These are phyloP conservation scores for Lochmaea crataegi DNA, from an alignment of 2,888 invertebrate species.

Conservation along the genomic window DNA sequence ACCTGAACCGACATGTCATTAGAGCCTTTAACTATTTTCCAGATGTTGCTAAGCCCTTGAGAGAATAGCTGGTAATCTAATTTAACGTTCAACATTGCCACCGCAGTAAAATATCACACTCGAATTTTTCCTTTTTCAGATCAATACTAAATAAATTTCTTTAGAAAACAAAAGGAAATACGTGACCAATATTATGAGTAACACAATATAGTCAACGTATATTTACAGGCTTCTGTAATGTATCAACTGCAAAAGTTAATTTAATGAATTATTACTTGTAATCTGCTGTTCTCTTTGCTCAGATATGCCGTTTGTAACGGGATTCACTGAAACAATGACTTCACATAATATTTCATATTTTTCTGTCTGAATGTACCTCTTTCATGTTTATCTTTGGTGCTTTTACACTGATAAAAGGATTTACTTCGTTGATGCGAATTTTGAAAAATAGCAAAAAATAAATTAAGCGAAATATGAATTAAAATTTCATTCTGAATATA, in stretches of 20 bases:
- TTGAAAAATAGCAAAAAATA: no score
- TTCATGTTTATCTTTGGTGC: background rate
- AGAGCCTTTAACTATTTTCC: background rate
- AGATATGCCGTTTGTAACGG: slow-evolving; percentile 1
- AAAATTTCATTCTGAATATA: no score
- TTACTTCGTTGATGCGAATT: background rate
- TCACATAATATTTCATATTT: slow-evolving; percentile 6
- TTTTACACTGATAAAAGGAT: background rate
- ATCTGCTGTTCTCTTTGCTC: slow-evolving; percentile 4
- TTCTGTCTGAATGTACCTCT: background rate
- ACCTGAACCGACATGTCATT: background rate
- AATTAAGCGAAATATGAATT: no score
- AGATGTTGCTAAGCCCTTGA: background rate
- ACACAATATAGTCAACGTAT: background rate
- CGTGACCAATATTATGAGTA: background rate
- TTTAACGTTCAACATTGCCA: background rate
- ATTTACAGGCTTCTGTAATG: background rate
- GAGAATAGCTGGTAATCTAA: background rate
- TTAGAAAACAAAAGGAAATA: background rate
- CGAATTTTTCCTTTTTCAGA: slow-evolving; percentile 2
- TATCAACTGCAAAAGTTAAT: slow-evolving; percentile 1
- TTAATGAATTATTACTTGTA: slow-evolving; percentile 8
- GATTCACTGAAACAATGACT: background rate
- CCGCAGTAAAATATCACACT: background rate
- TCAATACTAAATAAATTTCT: background rate